Base-by-base conservation (phyloP, 2,888 invertebrate genomes). In the Geophilus truncorum region DNA sequence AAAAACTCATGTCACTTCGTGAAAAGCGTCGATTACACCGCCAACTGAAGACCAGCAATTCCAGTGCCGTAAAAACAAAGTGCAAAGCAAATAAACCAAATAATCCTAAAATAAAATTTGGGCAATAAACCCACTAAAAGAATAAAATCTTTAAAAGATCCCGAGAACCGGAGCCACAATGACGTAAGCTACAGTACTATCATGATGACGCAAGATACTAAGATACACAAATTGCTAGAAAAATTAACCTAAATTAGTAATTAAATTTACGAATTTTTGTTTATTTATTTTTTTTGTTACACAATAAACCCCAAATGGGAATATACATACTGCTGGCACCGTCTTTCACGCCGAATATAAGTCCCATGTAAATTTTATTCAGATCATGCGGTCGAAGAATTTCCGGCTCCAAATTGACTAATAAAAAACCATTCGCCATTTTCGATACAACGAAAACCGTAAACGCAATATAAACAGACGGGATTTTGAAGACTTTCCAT, bases 371-470 rank as follows among this genome's bases (percentile, higher is more conserved):
- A 21, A 84, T 79, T 12, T 83, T 83, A 5, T 84, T 81, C 62
- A 84, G 79, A 28, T 82, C 57, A 70, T 83, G 84, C 83, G 83
- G 81, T 32, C 18, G 21, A 77, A 77, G 82, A n/a, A 84, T 84
- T 70, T 83, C 81, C 3, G 84, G 83, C 80, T 84, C 84, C 15
- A 85, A 82, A 62, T 83, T 84, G 80, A 85, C 82, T 12, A 84
- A 84, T n/a, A 85, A 82, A 81, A 85, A 85, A 4, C 85, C 85
- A 81, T 84, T 85, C 78, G 84, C 84, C 82, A 84, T 83, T 10
- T 84, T 84, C 21, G 85, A 83, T 36, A 84, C 83, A 40, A 85
- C 82, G 81, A 85, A 84, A 32, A 83, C 83, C 76, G 82, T 80
- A 80, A 85, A 84, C 9, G 84, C 81, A 30, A 85, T 81, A 84